Base-by-base conservation (phyloP, 1,140 invertebrate species). In the Plutomurus gul region DNA sequence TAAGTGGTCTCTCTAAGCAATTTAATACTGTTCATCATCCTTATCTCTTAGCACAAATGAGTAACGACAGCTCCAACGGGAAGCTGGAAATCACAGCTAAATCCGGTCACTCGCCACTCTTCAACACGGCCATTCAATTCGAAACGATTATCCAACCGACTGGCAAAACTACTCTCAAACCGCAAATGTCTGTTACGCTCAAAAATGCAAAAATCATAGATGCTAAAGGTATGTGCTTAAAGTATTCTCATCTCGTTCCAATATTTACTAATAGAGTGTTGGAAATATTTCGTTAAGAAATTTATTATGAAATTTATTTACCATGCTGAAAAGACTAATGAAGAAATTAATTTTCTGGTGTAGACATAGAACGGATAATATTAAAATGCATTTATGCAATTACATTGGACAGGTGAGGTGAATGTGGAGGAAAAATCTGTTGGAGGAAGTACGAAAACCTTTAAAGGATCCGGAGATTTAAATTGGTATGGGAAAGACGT, bases 1-100 rank as follows among this genome's bases (percentile, higher is more conserved):
- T 6, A 3, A 65, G 56, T 33, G 30, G 7, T 11, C 10, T n/a
- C 7, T 43, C 39, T 3, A 10, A 2, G n/a, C 2, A 2, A 1
- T 43, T 43, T 1, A 43, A 43, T 13, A n/a, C 11, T 43, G n/a
- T 13, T 1, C 2, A 43, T 13, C 39, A 8, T 43, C 2, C 7
- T 43, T 30, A 33, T 72, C 1, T 78, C 18, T 30, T 65, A 78
- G 77, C 70, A 4, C 20, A 49, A 36, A 18, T 78, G 71, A 75
- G 71, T 18, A 74, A 60, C 25, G 77, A 78, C 77, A 37, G 18
- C 13, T 78, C 77, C 11, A 47, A 18, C 22, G 77, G 77, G 10
- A 11, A 20, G 20, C 46, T 75, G 71, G 11, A 65, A 36, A 25
- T 78, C 33, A 40, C 71, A 11, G 36, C 47, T 13, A 49, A 72